Evolutionary conservation across 2,113 vertebrate genomes (phyloP).

Genomic region (Ranitomeya variabilis): DNA sequence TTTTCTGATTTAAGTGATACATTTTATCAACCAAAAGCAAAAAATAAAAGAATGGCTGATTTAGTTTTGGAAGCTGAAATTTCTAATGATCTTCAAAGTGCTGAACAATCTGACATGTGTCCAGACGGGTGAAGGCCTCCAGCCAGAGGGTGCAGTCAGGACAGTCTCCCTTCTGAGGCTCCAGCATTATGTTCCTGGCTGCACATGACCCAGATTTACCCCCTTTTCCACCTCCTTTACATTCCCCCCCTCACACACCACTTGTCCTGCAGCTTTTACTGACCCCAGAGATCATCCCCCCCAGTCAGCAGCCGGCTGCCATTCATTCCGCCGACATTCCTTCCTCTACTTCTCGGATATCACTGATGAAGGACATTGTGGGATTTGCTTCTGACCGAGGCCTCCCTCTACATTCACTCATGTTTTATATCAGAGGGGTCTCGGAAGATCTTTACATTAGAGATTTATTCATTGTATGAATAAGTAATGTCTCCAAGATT

Average conservation of each 20-base stretch:
- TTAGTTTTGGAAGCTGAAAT: not conserved
- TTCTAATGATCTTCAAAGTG: not conserved
- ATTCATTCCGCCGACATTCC: not conserved
- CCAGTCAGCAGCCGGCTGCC: no score
- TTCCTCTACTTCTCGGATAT: not conserved
- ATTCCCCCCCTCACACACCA: not conserved
- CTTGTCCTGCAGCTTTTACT: not conserved
- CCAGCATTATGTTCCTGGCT: not conserved
- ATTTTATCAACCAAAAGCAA: not conserved
- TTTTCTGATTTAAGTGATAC: no score
- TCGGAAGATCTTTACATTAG: not conserved
- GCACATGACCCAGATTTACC: not conserved
- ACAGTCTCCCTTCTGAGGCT: not conserved
- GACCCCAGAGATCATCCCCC: not conserved
- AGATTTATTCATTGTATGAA: not conserved
- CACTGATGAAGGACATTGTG: not conserved
- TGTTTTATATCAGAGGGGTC: no score
- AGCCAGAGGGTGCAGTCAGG: not conserved
- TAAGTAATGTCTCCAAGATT: not conserved
- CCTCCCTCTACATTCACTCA: not conserved
- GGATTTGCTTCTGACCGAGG: not conserved
- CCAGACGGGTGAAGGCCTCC: not conserved
- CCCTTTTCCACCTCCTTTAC: not conserved
- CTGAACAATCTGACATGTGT: not conserved
- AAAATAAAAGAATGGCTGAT: no score